Evolutionary conservation across 2,888 invertebrate species (phyloP), one percentile per base, ranked within the genome.

Genomic region (Brachyptera risi): DNA sequence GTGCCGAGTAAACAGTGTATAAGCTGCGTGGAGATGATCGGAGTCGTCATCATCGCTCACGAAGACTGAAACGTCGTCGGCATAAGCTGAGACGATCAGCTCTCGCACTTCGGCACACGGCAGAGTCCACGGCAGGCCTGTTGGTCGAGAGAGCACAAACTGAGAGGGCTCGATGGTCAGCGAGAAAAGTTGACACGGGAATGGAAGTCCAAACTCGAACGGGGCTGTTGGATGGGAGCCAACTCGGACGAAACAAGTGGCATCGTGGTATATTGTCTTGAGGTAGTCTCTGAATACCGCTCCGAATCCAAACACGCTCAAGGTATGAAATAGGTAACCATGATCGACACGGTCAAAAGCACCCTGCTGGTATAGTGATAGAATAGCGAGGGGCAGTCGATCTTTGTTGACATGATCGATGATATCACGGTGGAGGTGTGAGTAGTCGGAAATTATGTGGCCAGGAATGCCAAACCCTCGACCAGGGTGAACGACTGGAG

Each of bases 311-410:
- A 17, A 54, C n/a, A 35, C 19, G 2, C n/a, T 9, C 2, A 54
- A 37, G 9, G 42, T 15, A n/a, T 26, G 35, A 23, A 51, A 62
- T 7, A 60, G 56, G 44, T 19, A 60, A 15, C 23, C 37, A 24
- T 60, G 60, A 37, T 49, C 15, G n/a, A 60, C 60, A 3, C 49
- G 3, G 44, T 56, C 56, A 13, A 60, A 60, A 1, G 60, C 60
- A 2, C 47, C 44, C 9, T 42, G 42, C 13, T 56, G 56, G 42
- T 56, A 56, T 1, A 56, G 58, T 2, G 50, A 49, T 7, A 61
- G 1, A 0, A 61, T 13, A n/a, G 61, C 50, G 17, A 61, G 40
- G 23, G 38, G 40, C 4, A 26, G 4, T 2, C 19, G 1, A 5
- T 15, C 50, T 11, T 7, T 9, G 19, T 50, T 42, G 21, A 26